Base-by-base conservation (phyloP, 2,113 vertebrate genomes). In the Lampris incognitus region DNA sequence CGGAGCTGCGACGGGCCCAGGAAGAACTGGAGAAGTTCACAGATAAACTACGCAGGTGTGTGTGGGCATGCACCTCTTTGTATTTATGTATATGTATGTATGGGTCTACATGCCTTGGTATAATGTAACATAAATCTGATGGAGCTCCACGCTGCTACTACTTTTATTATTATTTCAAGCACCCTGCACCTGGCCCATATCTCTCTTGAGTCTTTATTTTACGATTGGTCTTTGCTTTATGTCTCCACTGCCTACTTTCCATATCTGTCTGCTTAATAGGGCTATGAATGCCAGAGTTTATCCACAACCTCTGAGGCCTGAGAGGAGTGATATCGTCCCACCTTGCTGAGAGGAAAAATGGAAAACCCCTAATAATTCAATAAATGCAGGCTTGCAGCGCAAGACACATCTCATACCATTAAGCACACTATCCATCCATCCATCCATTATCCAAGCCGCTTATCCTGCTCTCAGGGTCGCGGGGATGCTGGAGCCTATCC, bases 1-100 rank as follows among this genome's bases (percentile, higher is more conserved):
- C 96, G 3, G 98, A 99, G 91, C 85, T 99, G 85, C 94, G 96
- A 50, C 95, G 96, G 8, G 97, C 97, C 62, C 97, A 98, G 92
- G 97, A 98, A 84, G 96, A 99, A 85, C 95, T 99, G 86, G 97
- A 98, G 94, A 98, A 98, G 88, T 96, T 98, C 56, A 97, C 97
- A 0, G 97, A 98, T 90, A 99, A 98, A 79, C 94, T 99, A 82
- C 95, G 94, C 94, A 95, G 97, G 98, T 99, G 84, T 87, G 89
- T 42, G 38, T 63, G 86, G 39, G 59, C 41, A 36, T 61, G 59
- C 9, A 39, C 41, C 8, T 41, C 9, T 62, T 9, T 42, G 40
- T 62, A 9, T 63, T 40, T 80, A 50, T 61, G 11, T 66, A 50
- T 51, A 9, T 39, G 36, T 50, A 48, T 64, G 42, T 64, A n/a